Conservation (phyloP, 2,797 vertebrate genomes). For the Chelidonichthys spinosus region DNA sequence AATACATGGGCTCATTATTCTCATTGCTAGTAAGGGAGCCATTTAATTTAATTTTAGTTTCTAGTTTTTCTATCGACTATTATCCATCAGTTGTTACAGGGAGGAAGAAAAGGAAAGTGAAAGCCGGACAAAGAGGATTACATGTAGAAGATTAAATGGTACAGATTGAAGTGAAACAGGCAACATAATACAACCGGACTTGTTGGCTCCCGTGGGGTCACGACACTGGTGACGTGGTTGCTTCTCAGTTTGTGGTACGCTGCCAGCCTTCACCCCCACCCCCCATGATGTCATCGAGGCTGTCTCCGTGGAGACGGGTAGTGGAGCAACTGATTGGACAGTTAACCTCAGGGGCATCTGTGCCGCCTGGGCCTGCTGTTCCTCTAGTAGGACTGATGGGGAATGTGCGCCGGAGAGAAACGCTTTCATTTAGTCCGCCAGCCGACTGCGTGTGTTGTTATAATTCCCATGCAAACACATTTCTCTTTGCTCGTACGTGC, state of each 20-base stretch:
- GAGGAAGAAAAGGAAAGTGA: slow-evolving; percentile 1
- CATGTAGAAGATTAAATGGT: slow-evolving; percentile 47
- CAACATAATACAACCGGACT: slow-evolving; percentile 16
- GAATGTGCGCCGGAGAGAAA: slow-evolving; percentile 58
- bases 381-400: slow-evolving; percentile 66
- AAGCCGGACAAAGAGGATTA: slow-evolving; percentile 43
- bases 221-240: slow-evolving; percentile 7
- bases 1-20: background rate
- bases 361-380: slow-evolving; percentile 49
- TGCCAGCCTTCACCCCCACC: slow-evolving; percentile 4
- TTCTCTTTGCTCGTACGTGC: slow-evolving; percentile 48
- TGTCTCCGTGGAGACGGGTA: slow-evolving; percentile 64
- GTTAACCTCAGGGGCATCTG: slow-evolving; percentile 67
- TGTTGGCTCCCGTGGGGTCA: slow-evolving; percentile 18
- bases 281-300: slow-evolving; percentile 48
- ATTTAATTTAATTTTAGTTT: slow-evolving; percentile 1
- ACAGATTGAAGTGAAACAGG: slow-evolving; percentile 37
- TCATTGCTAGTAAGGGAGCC: background rate
- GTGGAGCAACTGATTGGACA: slow-evolving; percentile 72
- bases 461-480: slow-evolving; percentile 62
- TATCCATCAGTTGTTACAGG: slow-evolving; percentile 5
- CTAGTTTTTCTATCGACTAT: background rate
- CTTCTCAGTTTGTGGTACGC: slow-evolving; percentile 42
- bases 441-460: slow-evolving; percentile 8
- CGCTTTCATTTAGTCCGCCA: slow-evolving; percentile 45